Evolutionary conservation across 2,113 vertebrate genomes (phyloP).

Genomic region (Pollimyrus isidori): DNA sequence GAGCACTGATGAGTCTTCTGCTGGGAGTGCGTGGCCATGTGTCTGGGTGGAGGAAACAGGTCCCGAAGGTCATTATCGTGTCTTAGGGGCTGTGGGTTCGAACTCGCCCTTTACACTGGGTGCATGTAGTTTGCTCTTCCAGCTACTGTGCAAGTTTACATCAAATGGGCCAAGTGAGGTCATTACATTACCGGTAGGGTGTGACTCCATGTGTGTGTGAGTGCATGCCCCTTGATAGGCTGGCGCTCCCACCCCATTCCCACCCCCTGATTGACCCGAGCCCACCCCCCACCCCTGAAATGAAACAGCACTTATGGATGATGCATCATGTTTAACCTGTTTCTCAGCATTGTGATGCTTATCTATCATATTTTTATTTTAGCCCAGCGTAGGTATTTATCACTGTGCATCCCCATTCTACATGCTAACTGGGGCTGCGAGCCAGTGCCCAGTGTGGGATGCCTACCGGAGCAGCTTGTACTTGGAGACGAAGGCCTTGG

Average conservation of each 20-base stretch:
- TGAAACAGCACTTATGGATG: not conserved
- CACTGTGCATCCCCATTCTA: not conserved
- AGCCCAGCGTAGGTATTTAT: not conserved
- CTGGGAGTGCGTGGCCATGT: slow-evolving; percentile 74
- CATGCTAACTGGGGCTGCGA: slow-evolving; percentile 58
- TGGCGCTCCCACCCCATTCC: not conserved
- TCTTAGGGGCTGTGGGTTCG: not conserved
- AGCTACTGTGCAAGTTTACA: not conserved
- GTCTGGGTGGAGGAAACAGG: slow-evolving; percentile 50
- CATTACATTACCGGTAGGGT: not conserved
- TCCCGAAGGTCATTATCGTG: not conserved
- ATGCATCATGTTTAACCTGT: not conserved
- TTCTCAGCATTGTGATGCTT: not conserved
- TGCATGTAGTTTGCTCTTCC: not conserved
- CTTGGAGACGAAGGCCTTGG: slow-evolving; percentile 96
- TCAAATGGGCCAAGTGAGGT: not conserved
- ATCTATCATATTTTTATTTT: not conserved
- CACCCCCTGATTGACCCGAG: not conserved
- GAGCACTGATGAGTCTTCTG: slow-evolving; percentile 71
- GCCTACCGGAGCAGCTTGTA: slow-evolving; percentile 93
- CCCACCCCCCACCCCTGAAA: not conserved
- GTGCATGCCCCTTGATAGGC: not conserved
- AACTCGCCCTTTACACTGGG: not conserved
- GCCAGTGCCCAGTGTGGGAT: slow-evolving; percentile 65
- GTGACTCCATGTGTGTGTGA: not conserved